Percentiles rank a stretch among this genome's conserved stretches.
phyloP scores from a whole-genome alignment of 2,113 vertebrate genomes.

The Grammomys dolichurus region DNA sequence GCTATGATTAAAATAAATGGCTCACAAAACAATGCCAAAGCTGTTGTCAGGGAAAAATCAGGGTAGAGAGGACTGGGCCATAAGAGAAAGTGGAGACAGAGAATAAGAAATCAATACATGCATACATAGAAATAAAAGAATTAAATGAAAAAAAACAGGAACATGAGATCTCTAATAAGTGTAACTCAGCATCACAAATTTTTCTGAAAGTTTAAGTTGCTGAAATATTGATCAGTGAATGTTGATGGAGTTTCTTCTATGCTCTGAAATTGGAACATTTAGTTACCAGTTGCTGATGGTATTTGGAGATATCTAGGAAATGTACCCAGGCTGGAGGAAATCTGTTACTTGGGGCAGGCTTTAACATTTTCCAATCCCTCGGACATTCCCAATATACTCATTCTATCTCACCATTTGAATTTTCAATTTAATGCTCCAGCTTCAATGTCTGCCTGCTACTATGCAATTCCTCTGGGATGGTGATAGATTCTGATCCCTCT shows the following conservation, averaged over 20 bases:
- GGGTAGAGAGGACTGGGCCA: rapidly evolving
- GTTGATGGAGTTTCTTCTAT: not conserved
- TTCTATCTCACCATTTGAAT: not conserved
- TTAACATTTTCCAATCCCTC: not conserved
- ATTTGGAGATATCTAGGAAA: not conserved
- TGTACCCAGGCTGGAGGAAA: not conserved
- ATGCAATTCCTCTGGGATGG: not conserved
- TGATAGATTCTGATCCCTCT: not conserved
- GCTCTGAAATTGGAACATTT: not conserved
- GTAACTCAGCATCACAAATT: not conserved
- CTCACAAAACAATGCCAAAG: not conserved
- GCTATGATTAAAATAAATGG: not conserved
- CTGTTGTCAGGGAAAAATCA: not conserved
- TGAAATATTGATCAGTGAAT: not conserved
- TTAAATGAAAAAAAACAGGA: not conserved
- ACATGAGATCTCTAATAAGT: not conserved
- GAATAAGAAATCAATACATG: not conserved
- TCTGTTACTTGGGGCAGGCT: not conserved
- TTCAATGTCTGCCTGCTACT: not conserved
- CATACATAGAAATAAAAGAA: not conserved
- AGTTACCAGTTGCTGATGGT: not conserved
- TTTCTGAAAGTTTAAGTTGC: not conserved
- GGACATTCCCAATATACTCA: not conserved
- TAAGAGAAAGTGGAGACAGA: not conserved
- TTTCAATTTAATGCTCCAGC: not conserved